A percentile compares a stretch with the other conserved stretches of the same genome.
These are phyloP conservation scores for Hormiphora californensis DNA, from an alignment of 37 sponge, comb jelly and placozoan genomes.

Conservation along the genomic window DNA sequence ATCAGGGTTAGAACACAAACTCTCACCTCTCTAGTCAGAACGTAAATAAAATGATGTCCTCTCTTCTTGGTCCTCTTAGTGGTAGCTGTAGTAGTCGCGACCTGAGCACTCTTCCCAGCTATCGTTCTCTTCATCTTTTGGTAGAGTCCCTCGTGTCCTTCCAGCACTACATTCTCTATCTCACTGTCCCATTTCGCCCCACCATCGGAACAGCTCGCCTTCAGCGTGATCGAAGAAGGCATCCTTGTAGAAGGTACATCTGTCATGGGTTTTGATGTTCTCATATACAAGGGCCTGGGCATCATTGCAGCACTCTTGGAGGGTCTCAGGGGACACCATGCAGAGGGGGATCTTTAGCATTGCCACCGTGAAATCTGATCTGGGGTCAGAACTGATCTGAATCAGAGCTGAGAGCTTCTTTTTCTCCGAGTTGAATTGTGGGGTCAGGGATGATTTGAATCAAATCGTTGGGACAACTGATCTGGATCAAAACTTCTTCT, in stretches of 20 bases:
- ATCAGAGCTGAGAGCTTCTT: too few species aligned
- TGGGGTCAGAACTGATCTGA: too few species aligned
- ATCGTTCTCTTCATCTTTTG: background rate
- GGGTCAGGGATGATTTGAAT: too few species aligned
- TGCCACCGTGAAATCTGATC: background rate
- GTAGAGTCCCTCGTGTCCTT: background rate
- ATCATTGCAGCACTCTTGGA: background rate
- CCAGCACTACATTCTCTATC: too few species aligned
- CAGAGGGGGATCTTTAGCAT: conserved; percentile 46
- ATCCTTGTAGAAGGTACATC: conserved; percentile 29
- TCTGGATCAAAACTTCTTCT: too few species aligned
- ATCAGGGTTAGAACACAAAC: too few species aligned
- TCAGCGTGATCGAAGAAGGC: background rate
- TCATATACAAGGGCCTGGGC: conserved; percentile 30
- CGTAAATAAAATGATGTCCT: conserved; percentile 40
- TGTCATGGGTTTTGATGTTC: conserved; percentile 5
- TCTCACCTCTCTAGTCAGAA: background rate
- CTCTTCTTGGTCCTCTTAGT: background rate
- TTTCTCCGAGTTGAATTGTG: too few species aligned
- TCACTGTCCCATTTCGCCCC: background rate
- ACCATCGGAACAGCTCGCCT: background rate
- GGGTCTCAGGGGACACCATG: conserved; percentile 44
- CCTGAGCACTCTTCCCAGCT: background rate
- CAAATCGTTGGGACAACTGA: too few species aligned
- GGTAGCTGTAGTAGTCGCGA: background rate